Percentiles rank a stretch among this genome's conserved stretches.
Conservation (phyloP, 1,140 invertebrate species). For the Hirudo medicinalis region DNA sequence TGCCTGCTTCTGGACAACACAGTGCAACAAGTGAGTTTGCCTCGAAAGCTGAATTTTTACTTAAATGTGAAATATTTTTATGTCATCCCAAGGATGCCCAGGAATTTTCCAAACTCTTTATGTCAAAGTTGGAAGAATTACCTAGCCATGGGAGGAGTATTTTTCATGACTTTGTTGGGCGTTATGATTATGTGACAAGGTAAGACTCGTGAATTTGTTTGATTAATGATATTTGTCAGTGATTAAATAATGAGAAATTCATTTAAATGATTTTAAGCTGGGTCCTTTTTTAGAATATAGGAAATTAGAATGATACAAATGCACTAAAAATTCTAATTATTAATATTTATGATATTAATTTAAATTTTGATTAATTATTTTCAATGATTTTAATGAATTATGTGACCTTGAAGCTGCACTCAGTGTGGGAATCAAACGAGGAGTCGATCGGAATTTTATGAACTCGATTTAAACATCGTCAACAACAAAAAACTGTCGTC, state of each 20-base stretch:
- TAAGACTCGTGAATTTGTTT: background rate
- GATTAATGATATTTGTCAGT: background rate
- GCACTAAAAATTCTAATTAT: background rate
- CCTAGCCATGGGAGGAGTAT: background rate
- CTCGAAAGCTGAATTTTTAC: background rate
- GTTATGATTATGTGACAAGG: conserved; percentile 1
- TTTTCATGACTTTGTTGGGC: background rate
- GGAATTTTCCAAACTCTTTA: conserved; percentile 58
- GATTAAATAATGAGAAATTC: background rate
- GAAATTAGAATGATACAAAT: background rate
- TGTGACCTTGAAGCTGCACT: conserved; percentile 43
- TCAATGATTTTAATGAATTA: no score
- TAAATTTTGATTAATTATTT: no score
- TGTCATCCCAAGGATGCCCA: conserved; percentile 51
- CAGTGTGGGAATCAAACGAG: conserved; percentile 50
- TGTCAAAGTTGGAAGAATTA: conserved; percentile 48
- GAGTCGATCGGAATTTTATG: conserved; percentile 52
- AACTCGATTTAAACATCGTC: conserved; percentile 52
- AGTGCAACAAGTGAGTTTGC: conserved; percentile 41
- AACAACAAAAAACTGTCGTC: conserved; percentile 48
- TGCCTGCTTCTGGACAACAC: conserved; percentile 52
- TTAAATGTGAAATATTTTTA: conserved; percentile 1
- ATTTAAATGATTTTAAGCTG: background rate
- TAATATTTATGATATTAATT: background rate
- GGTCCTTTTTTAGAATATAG: background rate